A percentile compares a stretch with the other conserved stretches of the same genome.
phyloP scores from a whole-genome alignment of 1,140 invertebrate genomes.

The Dysdera silvatica region DNA sequence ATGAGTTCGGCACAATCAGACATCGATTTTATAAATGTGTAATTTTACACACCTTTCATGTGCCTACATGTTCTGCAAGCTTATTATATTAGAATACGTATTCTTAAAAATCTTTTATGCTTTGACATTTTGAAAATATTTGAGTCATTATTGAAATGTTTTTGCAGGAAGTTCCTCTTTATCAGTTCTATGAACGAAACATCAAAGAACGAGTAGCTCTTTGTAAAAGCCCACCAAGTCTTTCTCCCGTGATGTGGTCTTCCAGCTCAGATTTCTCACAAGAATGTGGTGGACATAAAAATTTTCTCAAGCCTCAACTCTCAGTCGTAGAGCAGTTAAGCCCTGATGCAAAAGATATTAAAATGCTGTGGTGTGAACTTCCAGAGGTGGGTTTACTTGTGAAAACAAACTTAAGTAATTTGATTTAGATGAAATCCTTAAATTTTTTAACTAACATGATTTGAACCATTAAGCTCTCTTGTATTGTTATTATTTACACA shows the following conservation, averaged over 20 bases:
- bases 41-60: neutral
- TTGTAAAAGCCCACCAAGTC: constrained; percentile 16
- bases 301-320: neutral
- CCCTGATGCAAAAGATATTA: constrained; percentile 25
- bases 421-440: no score
- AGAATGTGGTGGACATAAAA: neutral
- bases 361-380: constrained; percentile 77
- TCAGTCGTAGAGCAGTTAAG: constrained; percentile 25
- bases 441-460: no score
- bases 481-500: no score
- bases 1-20: neutral
- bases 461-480: no score
- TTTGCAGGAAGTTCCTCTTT: constrained; percentile 66
- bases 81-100: neutral
- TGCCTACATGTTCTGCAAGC: neutral
- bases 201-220: constrained; percentile 54
- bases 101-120: neutral
- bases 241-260: constrained; percentile 19
- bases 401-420: neutral
- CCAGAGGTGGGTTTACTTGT: constrained; percentile 58
- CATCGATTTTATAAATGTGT: neutral
- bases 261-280: neutral
- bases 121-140: neutral
- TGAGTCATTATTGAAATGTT: constrained; percentile 40
- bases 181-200: constrained; percentile 78